Percentiles rank a stretch among this genome's conserved stretches.
Evolutionary conservation across 2,888 invertebrate genomes (phyloP).

Genomic region (Campoplex nolae): DNA sequence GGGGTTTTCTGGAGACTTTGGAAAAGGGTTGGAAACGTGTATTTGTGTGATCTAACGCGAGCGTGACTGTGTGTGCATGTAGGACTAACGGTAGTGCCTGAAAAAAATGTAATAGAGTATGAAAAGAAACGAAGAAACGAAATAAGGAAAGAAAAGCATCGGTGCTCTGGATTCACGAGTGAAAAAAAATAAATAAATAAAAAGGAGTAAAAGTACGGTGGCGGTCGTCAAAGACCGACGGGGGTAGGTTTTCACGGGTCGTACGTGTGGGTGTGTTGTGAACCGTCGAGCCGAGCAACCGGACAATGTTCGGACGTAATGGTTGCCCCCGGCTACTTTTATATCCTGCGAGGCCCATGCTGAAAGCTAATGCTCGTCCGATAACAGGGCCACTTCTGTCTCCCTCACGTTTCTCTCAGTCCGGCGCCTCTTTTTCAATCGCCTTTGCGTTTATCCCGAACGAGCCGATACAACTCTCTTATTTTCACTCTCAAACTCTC

Average conservation of each 20-base stretch:
- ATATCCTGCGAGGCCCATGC: constrained; percentile 78
- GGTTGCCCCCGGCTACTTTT: constrained; percentile 81
- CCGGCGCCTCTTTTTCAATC: constrained; percentile 1
- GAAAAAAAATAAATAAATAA: constrained; percentile 33
- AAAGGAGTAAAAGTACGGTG: constrained; percentile 49
- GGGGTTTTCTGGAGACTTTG: constrained; percentile 4
- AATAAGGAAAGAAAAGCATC: constrained; percentile 52
- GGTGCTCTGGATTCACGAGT: constrained; percentile 41
- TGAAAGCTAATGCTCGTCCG: constrained; percentile 82
- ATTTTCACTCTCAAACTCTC: constrained; percentile 9
- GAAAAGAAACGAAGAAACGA: constrained; percentile 57
- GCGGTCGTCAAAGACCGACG: constrained; percentile 34
- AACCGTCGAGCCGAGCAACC: constrained; percentile 74
- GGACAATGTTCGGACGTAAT: constrained; percentile 83
- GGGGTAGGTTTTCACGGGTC: constrained; percentile 61
- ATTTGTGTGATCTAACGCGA: background rate
- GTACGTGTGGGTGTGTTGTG: constrained; percentile 33
- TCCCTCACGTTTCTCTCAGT: constrained; percentile 29
- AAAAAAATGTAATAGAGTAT: constrained; percentile 54
- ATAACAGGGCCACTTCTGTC: constrained; percentile 76
- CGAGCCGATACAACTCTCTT: constrained; percentile 11
- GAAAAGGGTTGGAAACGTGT: background rate
- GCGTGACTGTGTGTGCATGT: background rate
- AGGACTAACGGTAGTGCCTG: background rate
- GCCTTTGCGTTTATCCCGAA: background rate